phyloP scores from a whole-genome alignment of 2,113 vertebrate species.

The Nibea albiflora region DNA sequence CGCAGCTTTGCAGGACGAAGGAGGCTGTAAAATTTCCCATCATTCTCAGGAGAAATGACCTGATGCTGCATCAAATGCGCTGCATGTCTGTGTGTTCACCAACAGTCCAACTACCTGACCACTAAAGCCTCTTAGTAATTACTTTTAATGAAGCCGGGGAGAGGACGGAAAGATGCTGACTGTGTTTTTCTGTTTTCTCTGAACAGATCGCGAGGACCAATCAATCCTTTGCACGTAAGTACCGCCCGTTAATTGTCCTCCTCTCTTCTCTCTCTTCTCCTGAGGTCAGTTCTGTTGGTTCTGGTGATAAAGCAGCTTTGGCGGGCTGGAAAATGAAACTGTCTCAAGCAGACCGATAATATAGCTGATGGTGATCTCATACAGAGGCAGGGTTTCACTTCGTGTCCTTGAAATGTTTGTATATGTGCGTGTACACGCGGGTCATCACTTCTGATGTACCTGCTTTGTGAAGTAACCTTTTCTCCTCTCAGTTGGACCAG shows the following conservation, averaged over 20 bases:
- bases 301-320: constrained; percentile 28
- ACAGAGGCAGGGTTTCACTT: neutral
- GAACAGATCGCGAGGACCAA: constrained; percentile 95
- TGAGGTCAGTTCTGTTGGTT: constrained; percentile 30
- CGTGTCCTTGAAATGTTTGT: constrained; percentile 6
- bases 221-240: constrained; percentile 99
- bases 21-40: constrained; percentile 3
- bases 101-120: neutral
- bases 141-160: neutral
- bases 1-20: constrained; percentile 5
- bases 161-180: constrained; percentile 35
- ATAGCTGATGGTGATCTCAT: neutral
- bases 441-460: neutral
- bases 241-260: neutral
- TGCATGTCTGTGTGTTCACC: neutral
- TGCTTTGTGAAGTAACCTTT: neutral
- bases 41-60: neutral
- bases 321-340: constrained; percentile 54
- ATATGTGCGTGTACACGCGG: neutral
- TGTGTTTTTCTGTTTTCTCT: constrained; percentile 62
- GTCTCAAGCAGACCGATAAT: constrained; percentile 15
- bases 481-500: constrained; percentile 26
- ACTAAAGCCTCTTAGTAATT: constrained; percentile 9
- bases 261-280: neutral
- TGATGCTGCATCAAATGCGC: neutral